Evolutionary conservation across 2,113 vertebrate species (phyloP).

Genomic region (Rhizomys pruinosus): DNA sequence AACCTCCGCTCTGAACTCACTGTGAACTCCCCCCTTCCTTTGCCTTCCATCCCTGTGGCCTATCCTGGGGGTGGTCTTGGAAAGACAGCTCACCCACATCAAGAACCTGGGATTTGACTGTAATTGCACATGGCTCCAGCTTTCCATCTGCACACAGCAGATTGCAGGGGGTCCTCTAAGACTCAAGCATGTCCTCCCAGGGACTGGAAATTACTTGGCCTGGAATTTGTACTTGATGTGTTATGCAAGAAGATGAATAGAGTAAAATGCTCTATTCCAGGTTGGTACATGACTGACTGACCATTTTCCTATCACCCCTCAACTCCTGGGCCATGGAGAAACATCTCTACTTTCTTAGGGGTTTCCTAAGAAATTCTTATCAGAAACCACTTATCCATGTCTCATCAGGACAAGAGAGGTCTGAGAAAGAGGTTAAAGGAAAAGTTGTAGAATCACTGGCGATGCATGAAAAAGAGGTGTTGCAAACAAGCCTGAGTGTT

Average conservation of each 20-base stretch:
- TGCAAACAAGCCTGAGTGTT: conserved; percentile 43
- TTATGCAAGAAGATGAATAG: conserved; percentile 7
- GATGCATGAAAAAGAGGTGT: conserved; percentile 10
- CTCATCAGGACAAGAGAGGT: not conserved
- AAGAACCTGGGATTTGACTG: not conserved
- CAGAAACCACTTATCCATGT: conserved; percentile 44
- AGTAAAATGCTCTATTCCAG: not conserved
- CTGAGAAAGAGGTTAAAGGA: conserved; percentile 20
- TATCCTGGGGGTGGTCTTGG: conserved; percentile 9
- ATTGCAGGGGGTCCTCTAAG: not conserved
- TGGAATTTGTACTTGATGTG: conserved; percentile 25
- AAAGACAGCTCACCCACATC: conserved; percentile 5
- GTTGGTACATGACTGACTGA: not conserved
- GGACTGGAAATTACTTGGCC: not conserved
- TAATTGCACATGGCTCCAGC: conserved; percentile 10
- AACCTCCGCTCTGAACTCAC: not conserved
- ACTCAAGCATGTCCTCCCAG: not conserved
- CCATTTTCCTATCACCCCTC: conserved; percentile 6
- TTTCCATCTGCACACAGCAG: not conserved
- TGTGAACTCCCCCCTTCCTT: not conserved
- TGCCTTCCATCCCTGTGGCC: not conserved
- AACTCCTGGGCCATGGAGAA: not conserved
- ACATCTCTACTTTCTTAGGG: not conserved
- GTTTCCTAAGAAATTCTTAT: conserved; percentile 25
- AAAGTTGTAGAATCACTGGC: too few species aligned